phyloP scores from a whole-genome alignment of 2,113 vertebrate genomes.

The Nannospalax galili region DNA sequence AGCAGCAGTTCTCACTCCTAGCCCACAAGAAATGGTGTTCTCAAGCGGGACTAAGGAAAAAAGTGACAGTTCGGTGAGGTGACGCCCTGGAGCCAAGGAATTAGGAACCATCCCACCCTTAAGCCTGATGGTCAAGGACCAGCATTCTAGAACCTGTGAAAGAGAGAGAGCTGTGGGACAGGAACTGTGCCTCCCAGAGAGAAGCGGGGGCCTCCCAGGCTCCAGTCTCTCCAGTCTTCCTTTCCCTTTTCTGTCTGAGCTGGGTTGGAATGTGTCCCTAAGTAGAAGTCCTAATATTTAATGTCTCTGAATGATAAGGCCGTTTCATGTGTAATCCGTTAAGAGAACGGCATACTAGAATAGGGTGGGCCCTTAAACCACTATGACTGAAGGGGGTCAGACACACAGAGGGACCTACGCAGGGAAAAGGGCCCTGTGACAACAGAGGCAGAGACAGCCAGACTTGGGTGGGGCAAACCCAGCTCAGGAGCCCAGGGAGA shows the following conservation, averaged over 20 bases:
- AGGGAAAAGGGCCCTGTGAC: neutral
- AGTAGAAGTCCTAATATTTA: neutral
- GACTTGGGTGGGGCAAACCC: neutral
- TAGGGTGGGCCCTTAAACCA: neutral
- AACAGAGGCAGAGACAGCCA: neutral
- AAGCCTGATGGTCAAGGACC: neutral
- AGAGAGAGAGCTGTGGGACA: neutral
- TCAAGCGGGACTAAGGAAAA: neutral
- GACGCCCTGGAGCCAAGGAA: neutral
- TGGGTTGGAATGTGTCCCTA: neutral
- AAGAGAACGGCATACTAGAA: neutral
- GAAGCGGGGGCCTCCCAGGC: neutral
- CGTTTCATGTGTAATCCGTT: neutral
- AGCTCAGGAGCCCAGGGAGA: neutral
- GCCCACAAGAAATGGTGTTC: rapidly evolving
- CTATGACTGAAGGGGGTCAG: neutral
- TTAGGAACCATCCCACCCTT: neutral
- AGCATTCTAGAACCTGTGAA: too few species aligned
- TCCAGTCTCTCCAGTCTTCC: neutral
- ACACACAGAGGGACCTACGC: neutral
- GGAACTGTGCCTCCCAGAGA: neutral
- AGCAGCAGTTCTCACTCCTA: neutral
- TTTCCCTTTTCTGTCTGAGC: neutral
- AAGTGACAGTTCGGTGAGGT: neutral
- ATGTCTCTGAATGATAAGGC: neutral